Base-by-base conservation (phyloP, 2,113 vertebrate genomes). In the Hucho hucho region DNA sequence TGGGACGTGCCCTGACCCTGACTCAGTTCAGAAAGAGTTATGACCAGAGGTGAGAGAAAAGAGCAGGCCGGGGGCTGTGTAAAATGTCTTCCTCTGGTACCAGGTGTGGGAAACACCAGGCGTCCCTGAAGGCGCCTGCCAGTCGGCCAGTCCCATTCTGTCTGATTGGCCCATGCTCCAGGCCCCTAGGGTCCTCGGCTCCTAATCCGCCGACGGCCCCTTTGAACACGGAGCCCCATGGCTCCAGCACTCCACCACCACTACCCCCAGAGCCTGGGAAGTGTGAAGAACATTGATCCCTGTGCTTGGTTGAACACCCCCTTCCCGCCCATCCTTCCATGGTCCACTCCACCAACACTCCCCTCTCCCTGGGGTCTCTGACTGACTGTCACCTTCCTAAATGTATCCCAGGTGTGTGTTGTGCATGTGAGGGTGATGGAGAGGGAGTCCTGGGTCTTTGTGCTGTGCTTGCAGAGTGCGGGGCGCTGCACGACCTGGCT, bases 391-490 rank as follows among this genome's bases (percentile, higher is more conserved):
- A 87, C 76, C 78, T 89, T 83, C 79, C 16, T 91, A 94, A 94
- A 93, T 91, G 79, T 82, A 83, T 88, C 86, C 92, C 88, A 89
- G 87, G 88, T 92, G 84, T 91, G 89, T 86, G 75, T 85, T 53
- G 49, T 53, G 49, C 3, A 1, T 53, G 86, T 71, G 12, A 85
- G 80, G 83, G 88, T 92, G 88, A 92, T 91, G 81, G 85, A 92
- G 88, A 91, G 86, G 80, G 86, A 85, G 79, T 76, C 72, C 85
- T 79, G 79, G 86, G 86, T 81, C 78, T 75, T 86, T 89, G 74
- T 87, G 87, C 90, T 92, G 87, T 67, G 91, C 86, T 89, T 83
- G 84, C 87, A 91, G 71, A 59, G 70, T 28, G 66, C 2, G 22
- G 73, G 85, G 69, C 78, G 75, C 80, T 76, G 63, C 5, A 72